Percentiles rank a stretch among this genome's conserved stretches.
Conservation (phyloP, 2,113 vertebrate species). For the Oxyruncus cristatus region DNA sequence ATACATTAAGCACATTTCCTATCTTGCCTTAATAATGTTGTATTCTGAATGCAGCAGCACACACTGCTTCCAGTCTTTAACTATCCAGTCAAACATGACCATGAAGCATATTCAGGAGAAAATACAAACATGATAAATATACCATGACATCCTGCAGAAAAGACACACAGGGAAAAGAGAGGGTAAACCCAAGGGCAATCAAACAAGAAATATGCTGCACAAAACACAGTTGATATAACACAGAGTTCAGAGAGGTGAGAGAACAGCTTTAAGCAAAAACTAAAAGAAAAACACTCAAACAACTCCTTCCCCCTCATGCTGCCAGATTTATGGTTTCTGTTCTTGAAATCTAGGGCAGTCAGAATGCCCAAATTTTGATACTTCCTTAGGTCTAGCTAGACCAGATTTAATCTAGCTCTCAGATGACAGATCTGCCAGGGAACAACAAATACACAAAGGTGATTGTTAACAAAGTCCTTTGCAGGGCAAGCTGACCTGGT, state of each 20-base stretch:
- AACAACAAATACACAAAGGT: neutral
- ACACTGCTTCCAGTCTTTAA: neutral
- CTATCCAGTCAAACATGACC: neutral
- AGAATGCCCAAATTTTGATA: neutral
- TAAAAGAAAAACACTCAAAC: neutral
- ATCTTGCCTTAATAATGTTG: neutral
- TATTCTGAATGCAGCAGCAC: constrained; percentile 1
- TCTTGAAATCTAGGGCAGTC: constrained; percentile 13
- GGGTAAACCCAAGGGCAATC: neutral
- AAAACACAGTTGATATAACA: neutral
- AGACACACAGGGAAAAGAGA: neutral
- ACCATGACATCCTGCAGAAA: neutral
- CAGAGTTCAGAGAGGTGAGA: neutral
- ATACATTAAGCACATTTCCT: neutral
- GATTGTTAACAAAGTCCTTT: constrained; percentile 10
- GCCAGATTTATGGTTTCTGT: neutral
- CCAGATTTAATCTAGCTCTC: neutral
- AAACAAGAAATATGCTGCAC: neutral
- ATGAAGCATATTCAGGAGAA: neutral
- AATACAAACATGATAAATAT: neutral
- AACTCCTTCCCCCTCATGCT: neutral
- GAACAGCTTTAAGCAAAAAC: neutral
- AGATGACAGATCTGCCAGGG: neutral
- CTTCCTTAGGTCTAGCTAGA: neutral
- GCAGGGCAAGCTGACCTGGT: constrained; percentile 19